Base-by-base conservation (phyloP, 2,113 vertebrate genomes). In the Boleophthalmus pectinirostris region DNA sequence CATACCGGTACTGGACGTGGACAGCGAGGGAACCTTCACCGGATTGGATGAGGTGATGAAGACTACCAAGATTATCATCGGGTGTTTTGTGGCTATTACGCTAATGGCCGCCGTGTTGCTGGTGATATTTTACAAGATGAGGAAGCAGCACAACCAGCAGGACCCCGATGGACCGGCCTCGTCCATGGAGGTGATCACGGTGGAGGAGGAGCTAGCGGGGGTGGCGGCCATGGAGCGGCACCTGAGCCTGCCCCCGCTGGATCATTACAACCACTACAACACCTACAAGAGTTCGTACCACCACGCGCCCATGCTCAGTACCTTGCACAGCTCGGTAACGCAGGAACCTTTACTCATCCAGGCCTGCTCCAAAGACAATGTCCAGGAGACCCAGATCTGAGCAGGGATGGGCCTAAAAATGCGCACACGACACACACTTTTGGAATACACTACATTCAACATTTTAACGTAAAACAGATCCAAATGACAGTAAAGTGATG, bases 91-190 rank as follows among this genome's bases (percentile, higher is more conserved):
- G 90, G 97, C 97, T 90, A 99, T 99, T 88, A 99, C 97, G 0
- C 96, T 99, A 1, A 98, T 99, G 97, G 97, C 97, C 18, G 97
- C 97, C 2, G 97, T 98, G 79, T 95, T 99, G 93, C 91, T 99
- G 85, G 96, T 99, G 68, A 98, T 99, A 90, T 99, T 99, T 94
- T 99, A 99, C 94, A 99, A 99, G 93, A 98, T 99, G 97, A 94
- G 97, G 87, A 99, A 99, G 84, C 97, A 99, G 90, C 97, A 99
- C 86, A 97, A 98, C 91, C 94, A 96, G 84, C 96, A 98, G 88
- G 97, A 95, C 79, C 97, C 97, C 25, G 96, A 98, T 0, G 97
- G 97, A 74, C 97, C 97, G 0, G 95, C 96, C 0, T 95, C 97
- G 87, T 96, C 97, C 91, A 96, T 98, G 90, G 97, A 99, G 85